A percentile compares a stretch with the other conserved stretches of the same genome.
phyloP scores from a whole-genome alignment of 2,888 invertebrate species.

The Molorchus minor region DNA sequence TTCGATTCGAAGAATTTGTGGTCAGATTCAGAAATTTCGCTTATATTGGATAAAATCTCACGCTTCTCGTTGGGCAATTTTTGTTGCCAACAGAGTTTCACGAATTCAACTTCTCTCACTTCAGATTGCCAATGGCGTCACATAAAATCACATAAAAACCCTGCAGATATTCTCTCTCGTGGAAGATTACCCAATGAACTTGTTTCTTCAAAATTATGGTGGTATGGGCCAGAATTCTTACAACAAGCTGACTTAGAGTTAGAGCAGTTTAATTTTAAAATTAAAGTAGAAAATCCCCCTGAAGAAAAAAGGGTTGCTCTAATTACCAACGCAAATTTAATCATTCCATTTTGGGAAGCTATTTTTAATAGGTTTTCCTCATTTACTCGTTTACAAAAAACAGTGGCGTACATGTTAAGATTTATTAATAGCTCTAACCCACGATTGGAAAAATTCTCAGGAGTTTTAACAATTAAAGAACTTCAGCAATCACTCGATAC shows the following conservation, averaged over 20 bases:
- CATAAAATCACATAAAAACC: slow-evolving; percentile 22
- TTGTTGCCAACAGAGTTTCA: slow-evolving; percentile 29
- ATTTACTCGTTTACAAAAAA: slow-evolving; percentile 14
- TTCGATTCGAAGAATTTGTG: slow-evolving; percentile 5
- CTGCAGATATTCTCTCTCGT: slow-evolving; percentile 21
- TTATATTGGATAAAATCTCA: slow-evolving; percentile 24
- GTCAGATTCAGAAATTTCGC: slow-evolving; percentile 29
- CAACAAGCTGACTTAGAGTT: background rate
- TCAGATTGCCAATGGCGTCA: slow-evolving; percentile 23
- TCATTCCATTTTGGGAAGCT: slow-evolving; percentile 2
- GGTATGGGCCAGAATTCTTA: slow-evolving; percentile 19
- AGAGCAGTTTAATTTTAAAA: background rate
- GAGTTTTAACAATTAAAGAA: slow-evolving; percentile 9
- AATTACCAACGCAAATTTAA: too few species aligned
- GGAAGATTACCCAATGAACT: slow-evolving; percentile 12
- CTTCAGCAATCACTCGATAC: background rate
- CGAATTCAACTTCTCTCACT: slow-evolving; percentile 25
- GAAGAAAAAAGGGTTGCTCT: background rate
- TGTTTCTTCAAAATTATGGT: slow-evolving; percentile 8
- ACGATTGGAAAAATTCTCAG: background rate
- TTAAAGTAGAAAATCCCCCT: background rate
- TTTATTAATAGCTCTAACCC: slow-evolving; percentile 13
- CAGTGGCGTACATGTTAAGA: slow-evolving; percentile 14
- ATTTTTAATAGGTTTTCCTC: slow-evolving; percentile 12
- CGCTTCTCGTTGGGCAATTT: slow-evolving; percentile 25